These are phyloP conservation scores for Turnix velox DNA, from an alignment of 2,113 vertebrate genomes.

Conservation along the genomic window DNA sequence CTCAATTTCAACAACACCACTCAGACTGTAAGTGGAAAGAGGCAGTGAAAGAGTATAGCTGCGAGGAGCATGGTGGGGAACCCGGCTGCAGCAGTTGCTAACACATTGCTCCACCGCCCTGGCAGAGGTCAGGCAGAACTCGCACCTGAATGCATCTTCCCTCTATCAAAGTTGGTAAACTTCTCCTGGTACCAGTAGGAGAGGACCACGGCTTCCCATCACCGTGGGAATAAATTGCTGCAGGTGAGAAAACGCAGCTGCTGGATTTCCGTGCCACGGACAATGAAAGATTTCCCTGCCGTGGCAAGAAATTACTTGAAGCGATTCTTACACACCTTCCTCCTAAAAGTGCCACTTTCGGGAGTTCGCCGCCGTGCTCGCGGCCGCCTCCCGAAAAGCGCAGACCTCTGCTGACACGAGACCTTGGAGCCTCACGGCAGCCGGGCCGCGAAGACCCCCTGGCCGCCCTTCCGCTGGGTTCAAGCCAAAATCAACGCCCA, in stretches of 20 bases:
- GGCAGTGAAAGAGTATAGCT: fast-evolving
- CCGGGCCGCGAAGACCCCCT: fast-evolving
- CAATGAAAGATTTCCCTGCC: not conserved
- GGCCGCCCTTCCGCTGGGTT: fast-evolving
- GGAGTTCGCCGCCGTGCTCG: not conserved
- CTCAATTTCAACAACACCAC: not conserved
- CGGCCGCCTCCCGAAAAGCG: not conserved
- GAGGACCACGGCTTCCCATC: not conserved
- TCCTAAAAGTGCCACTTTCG: not conserved
- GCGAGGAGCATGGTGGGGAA: fast-evolving
- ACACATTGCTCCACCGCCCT: fast-evolving
- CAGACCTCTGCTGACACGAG: fast-evolving
- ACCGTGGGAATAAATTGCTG: not conserved
- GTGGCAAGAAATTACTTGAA: not conserved
- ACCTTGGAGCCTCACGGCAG: fast-evolving
- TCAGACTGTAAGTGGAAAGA: not conserved
- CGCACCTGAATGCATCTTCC: not conserved
- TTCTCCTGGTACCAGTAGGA: not conserved
- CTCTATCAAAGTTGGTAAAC: not conserved
- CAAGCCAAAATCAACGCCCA: not conserved
- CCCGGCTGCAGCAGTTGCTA: fast-evolving
- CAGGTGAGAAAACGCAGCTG: not conserved
- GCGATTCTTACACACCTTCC: fast-evolving
- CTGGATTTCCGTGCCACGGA: not conserved
- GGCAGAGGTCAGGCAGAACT: not conserved